Evolutionary conservation across 2,797 vertebrate genomes (phyloP), one percentile per base, ranked within the genome.

Genomic region (Lemur catta): DNA sequence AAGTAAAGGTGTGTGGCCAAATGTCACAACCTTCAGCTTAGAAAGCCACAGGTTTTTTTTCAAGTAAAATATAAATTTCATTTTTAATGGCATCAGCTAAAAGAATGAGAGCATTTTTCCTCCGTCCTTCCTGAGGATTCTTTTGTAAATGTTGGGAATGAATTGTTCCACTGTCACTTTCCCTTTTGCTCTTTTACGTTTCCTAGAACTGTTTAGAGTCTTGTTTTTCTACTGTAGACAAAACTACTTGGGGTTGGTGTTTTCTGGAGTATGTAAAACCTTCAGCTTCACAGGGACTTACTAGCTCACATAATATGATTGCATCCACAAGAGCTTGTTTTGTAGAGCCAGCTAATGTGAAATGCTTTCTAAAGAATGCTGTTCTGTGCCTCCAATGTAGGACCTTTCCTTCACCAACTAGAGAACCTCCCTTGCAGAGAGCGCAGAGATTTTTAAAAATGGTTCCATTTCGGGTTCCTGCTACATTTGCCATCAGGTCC

Each of bases 51-150:
- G 1, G 18, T 61, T 43, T 88, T 55, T 33, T 41, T 22, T 43
- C 30, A 86, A 26, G 7, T 95, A 87, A 74, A 96, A 91, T 90
- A 82, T 61, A 84, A 82, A 90, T 94, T 84, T 92, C 15, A 76
- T 41, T 75, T 93, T 94, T 86, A 95, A 93, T 46, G 13, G 80
- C 89, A 97, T 57, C 4, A 50, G 38, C 24, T 92, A 63, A 95
- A 96, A 71, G 13, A 93, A 94, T 69, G 41, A 50, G 71, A 82
- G 4, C 33, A 50, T 30, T 67, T 12, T 69, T 4, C 26, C 52
- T 84, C 33, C 46, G 4, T 33, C 6, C 13, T 9, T 38, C 61
- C 20, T 26, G 69, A 38, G 8, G 71, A 81, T 76, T 57, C 28
- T 48, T 96, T 84, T 89, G 46, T 89, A 89, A 79, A 85, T 65